phyloP scores from a whole-genome alignment of 2,797 vertebrate genomes.

The Chromobotia macracanthus region DNA sequence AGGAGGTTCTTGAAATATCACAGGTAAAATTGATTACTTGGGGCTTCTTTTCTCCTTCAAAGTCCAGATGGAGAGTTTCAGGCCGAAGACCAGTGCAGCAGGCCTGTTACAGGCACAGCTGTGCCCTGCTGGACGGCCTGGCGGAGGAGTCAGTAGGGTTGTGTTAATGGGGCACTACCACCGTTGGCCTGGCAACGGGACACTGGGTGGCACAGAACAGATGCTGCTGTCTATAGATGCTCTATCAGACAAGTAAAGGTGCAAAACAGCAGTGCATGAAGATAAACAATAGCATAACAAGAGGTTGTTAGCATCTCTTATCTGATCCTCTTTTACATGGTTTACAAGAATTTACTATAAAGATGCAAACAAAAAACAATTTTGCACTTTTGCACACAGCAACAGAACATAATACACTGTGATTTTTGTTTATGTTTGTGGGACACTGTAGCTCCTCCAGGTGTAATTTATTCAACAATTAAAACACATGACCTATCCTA shows the following conservation, averaged over 20 bases:
- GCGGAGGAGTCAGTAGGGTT: conserved; percentile 20
- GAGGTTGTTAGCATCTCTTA: neutral
- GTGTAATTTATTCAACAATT: neutral
- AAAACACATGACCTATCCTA: neutral
- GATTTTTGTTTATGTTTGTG: neutral
- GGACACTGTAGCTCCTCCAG: neutral
- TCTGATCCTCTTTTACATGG: neutral
- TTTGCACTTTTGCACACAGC: neutral
- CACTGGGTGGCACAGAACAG: conserved; percentile 11
- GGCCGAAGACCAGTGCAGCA: conserved; percentile 14
- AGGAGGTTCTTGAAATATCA: conserved; percentile 48
- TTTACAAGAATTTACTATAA: conserved; percentile 14
- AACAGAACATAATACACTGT: neutral
- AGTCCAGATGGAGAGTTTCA: conserved; percentile 31
- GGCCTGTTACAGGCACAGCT: conserved; percentile 3
- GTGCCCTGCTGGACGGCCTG: conserved; percentile 10
- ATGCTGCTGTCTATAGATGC: conserved; percentile 2
- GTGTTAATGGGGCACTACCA: conserved; percentile 7
- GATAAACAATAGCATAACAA: neutral
- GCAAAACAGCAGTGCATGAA: conserved; percentile 1
- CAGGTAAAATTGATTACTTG: conserved; percentile 42
- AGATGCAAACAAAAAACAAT: neutral
- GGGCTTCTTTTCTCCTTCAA: conserved; percentile 33
- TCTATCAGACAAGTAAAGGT: neutral
- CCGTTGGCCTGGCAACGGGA: conserved; percentile 41